Percentiles rank a stretch among this genome's conserved stretches.
These are phyloP conservation scores for Acanthaster planci DNA, from an alignment of 35 echinoderm and acorn worm genomes.

Conservation along the genomic window DNA sequence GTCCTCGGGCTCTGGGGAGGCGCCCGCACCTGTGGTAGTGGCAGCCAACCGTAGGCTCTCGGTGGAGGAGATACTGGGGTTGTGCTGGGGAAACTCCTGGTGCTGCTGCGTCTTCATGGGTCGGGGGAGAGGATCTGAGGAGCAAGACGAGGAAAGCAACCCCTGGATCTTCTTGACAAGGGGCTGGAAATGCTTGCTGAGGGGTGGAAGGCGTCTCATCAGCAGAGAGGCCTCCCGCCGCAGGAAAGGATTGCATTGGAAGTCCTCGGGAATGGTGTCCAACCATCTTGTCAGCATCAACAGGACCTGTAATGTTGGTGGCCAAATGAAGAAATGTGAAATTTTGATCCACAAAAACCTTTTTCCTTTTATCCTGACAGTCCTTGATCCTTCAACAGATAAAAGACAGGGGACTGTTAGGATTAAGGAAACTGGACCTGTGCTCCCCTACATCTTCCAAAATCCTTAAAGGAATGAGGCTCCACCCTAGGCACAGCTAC, in stretches of 20 bases:
- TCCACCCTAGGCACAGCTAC: too few relatives aligned
- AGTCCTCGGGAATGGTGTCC: constrained; percentile 57
- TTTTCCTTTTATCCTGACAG: too few relatives aligned
- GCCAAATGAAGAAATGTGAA: too few relatives aligned
- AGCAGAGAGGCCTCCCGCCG: constrained; percentile 45
- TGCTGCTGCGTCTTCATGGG: constrained; percentile 25
- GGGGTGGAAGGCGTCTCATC: constrained; percentile 36
- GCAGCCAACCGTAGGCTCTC: constrained; percentile 2
- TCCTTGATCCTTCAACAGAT: too few relatives aligned
- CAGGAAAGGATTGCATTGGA: constrained; percentile 41
- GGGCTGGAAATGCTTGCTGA: constrained; percentile 29
- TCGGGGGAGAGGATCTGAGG: not conserved
- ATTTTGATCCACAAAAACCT: too few relatives aligned
- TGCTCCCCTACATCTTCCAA: too few relatives aligned
- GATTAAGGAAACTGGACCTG: too few relatives aligned
- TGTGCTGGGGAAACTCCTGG: constrained; percentile 23
- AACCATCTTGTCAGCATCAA: constrained; percentile 51
- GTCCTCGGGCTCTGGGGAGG: constrained; percentile 10
- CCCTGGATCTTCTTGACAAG: constrained; percentile 27
- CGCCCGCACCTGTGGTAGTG: too few relatives aligned
- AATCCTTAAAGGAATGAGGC: too few relatives aligned
- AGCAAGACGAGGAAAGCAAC: not conserved
- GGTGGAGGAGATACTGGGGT: constrained; percentile 15
- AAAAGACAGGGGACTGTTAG: too few relatives aligned
- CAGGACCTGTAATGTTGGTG: constrained; percentile 43